A percentile compares a stretch with the other conserved stretches of the same genome.
These are phyloP conservation scores for Corythoichthys intestinalis DNA, from an alignment of 2,113 vertebrate genomes.

Conservation along the genomic window DNA sequence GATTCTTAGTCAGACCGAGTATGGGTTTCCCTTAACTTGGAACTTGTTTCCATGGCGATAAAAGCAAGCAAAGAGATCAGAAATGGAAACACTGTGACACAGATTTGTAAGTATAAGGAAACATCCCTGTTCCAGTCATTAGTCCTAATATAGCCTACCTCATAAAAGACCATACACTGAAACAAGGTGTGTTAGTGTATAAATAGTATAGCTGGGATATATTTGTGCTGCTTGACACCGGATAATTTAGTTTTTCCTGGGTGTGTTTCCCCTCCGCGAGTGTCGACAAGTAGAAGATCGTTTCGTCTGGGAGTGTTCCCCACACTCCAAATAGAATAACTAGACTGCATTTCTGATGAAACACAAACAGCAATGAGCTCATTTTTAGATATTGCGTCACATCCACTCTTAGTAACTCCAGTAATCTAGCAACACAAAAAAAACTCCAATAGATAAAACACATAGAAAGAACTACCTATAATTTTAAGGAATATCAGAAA, in stretches of 20 bases:
- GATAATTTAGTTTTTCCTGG: constrained; percentile 9
- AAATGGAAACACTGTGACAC: constrained; percentile 16
- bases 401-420: constrained; percentile 4
- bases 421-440: constrained; percentile 5
- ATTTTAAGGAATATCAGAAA: too few species aligned
- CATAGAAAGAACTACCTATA: too few species aligned
- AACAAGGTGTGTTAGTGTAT: constrained; percentile 28
- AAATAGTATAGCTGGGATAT: background rate
- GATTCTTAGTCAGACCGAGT: constrained; percentile 20
- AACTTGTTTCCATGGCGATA: constrained; percentile 51
- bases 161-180: constrained; percentile 6
- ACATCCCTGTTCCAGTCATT: constrained; percentile 48
- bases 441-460: too few species aligned
- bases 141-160: constrained; percentile 44
- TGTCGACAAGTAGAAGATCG: background rate
- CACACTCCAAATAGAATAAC: background rate
- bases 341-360: constrained; percentile 2
- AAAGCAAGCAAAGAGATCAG: constrained; percentile 31
- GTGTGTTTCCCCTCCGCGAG: constrained; percentile 11
- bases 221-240: background rate
- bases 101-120: constrained; percentile 35
- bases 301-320: constrained; percentile 11
- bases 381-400: constrained; percentile 24
- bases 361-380: constrained; percentile 23
- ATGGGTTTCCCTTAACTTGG: constrained; percentile 41